Evolutionary conservation across 2,113 vertebrate species (phyloP).

Genomic region (Perccottus glenii): DNA sequence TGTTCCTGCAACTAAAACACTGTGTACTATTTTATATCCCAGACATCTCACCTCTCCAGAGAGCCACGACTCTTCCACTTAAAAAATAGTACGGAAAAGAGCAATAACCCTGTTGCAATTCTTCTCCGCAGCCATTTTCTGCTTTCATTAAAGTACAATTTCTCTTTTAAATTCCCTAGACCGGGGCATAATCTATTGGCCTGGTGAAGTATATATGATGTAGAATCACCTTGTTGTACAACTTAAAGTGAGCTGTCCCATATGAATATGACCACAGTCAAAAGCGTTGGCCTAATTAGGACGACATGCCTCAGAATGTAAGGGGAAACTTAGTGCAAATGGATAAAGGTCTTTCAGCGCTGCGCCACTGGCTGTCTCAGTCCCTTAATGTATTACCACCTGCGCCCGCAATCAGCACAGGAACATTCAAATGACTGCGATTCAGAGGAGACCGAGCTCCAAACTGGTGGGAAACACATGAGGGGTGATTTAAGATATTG

Average conservation of each 20-base stretch:
- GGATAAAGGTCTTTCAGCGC: constrained; percentile 80
- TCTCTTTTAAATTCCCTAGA: constrained; percentile 75
- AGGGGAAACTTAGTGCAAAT: constrained; percentile 81
- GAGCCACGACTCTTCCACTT: constrained; percentile 44
- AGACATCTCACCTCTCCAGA: constrained; percentile 36
- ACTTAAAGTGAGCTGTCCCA: constrained; percentile 81
- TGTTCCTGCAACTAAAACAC: constrained; percentile 22
- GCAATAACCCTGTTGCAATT: constrained; percentile 57
- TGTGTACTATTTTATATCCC: constrained; percentile 19
- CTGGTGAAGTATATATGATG: constrained; percentile 66
- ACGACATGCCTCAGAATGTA: constrained; percentile 81
- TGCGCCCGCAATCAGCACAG: constrained; percentile 82
- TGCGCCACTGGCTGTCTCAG: constrained; percentile 77
- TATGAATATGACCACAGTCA: constrained; percentile 77
- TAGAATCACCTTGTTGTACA: constrained; percentile 77
- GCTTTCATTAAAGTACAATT: constrained; percentile 78
- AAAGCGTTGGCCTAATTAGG: constrained; percentile 80
- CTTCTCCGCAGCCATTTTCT: constrained; percentile 62
- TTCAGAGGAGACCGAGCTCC: constrained; percentile 77
- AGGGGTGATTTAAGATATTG: constrained; percentile 86
- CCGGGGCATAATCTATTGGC: constrained; percentile 77
- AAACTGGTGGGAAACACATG: constrained; percentile 73
- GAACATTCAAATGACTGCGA: constrained; percentile 83
- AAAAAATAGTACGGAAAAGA: constrained; percentile 64
- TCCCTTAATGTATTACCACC: constrained; percentile 86